phyloP scores from a whole-genome alignment of 2,888 invertebrate genomes.

The Encarsia formosa region DNA sequence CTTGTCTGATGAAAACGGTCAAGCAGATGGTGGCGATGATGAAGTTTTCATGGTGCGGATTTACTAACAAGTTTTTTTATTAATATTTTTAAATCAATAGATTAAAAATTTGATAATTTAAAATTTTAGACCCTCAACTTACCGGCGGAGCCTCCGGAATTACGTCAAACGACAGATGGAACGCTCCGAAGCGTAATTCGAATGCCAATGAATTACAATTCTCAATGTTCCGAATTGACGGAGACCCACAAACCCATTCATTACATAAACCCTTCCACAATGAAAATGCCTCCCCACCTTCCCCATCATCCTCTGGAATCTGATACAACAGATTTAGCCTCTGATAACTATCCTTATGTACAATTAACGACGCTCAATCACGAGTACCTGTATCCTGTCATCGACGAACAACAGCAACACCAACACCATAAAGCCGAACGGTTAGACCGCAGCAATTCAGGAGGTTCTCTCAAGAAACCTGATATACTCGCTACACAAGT shows the following conservation, averaged over 20 bases:
- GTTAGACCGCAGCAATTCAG: conserved; percentile 43
- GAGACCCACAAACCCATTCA: conserved; percentile 42
- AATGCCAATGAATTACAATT: conserved; percentile 40
- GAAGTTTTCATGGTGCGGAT: conserved; percentile 87
- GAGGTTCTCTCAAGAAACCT: conserved; percentile 55
- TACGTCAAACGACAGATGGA: conserved; percentile 41
- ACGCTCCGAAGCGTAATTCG: conserved; percentile 37
- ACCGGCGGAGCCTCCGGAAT: conserved; percentile 74
- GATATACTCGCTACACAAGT: conserved; percentile 25
- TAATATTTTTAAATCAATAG: neutral
- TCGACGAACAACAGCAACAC: conserved; percentile 51
- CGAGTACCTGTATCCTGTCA: conserved; percentile 83
- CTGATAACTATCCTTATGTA: conserved; percentile 78
- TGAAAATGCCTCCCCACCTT: conserved; percentile 29
- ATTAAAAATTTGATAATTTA: neutral
- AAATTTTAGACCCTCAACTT: conserved; percentile 74
- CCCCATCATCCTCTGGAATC: conserved; percentile 41
- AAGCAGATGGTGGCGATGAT: conserved; percentile 78
- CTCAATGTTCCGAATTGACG: conserved; percentile 40
- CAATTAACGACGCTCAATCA: conserved; percentile 74
- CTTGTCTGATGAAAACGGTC: conserved; percentile 62
- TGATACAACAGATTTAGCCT: conserved; percentile 39
- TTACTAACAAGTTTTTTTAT: neutral
- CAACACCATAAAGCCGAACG: conserved; percentile 46
- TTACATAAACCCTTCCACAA: conserved; percentile 36